These are phyloP conservation scores for Saimiri boliviensis DNA, from an alignment of 2,113 vertebrate genomes.

Conservation along the genomic window DNA sequence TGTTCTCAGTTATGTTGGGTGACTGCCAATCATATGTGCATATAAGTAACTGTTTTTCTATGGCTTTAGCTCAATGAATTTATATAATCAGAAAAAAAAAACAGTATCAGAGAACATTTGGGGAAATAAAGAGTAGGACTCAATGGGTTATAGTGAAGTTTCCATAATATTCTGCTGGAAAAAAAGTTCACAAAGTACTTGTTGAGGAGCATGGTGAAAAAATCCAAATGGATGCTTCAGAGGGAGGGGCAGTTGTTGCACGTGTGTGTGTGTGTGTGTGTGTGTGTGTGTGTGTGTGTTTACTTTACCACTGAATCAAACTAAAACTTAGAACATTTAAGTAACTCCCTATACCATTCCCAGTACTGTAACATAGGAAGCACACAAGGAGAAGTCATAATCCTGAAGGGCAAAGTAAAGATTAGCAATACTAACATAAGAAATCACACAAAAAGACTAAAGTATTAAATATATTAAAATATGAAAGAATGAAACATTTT, in stretches of 20 bases:
- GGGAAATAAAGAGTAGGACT: background rate
- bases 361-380: background rate
- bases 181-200: background rate
- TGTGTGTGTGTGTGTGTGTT: background rate
- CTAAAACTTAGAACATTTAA: background rate
- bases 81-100: background rate
- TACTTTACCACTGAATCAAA: background rate
- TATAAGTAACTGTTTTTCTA: background rate
- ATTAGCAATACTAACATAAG: background rate
- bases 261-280: too few relatives aligned
- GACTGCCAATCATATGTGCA: fast-evolving
- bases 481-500: background rate
- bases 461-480: background rate
- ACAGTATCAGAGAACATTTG: background rate
- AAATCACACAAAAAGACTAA: background rate
- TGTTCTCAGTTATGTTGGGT: background rate
- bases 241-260: background rate
- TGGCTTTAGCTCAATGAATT: background rate
- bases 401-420: background rate
- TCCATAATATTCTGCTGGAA: background rate
- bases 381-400: background rate
- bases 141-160: background rate
- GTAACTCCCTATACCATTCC: background rate
- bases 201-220: background rate
- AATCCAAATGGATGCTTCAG: background rate